Conservation (phyloP, 2,888 invertebrate species). For the Balanococcus diminutus region DNA sequence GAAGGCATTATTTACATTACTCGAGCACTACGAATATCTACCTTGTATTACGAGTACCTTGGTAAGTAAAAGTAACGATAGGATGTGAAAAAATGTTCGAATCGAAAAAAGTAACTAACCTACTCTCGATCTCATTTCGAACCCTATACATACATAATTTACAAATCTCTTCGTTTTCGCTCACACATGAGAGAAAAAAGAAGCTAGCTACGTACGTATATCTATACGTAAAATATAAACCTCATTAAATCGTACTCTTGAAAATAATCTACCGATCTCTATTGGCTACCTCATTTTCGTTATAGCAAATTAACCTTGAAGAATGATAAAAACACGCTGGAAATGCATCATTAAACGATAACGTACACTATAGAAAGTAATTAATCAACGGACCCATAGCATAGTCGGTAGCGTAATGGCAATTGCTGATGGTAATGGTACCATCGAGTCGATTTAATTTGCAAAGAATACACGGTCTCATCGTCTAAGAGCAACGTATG, state of each 20-base stretch:
- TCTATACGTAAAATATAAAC: neutral
- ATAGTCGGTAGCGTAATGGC: neutral
- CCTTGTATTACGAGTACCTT: too few relatives aligned
- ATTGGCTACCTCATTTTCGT: neutral
- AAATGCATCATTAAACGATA: constrained; percentile 3
- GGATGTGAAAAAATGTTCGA: neutral
- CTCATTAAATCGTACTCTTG: neutral
- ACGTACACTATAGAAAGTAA: neutral
- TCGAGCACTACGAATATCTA: too few relatives aligned
- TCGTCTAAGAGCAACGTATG: neutral
- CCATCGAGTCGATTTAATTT: neutral
- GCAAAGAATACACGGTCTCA: constrained; percentile 4
- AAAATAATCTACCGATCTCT: neutral
- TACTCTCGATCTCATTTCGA: neutral
- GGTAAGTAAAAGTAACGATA: neutral
- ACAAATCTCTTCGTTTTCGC: too few relatives aligned
- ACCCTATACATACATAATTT: neutral
- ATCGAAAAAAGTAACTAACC: neutral
- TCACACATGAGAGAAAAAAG: neutral
- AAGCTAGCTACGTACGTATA: neutral
- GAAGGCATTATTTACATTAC: too few relatives aligned
- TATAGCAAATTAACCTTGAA: constrained; percentile 33
- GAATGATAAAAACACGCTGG: neutral
- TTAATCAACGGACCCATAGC: neutral
- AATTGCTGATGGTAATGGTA: neutral